phyloP scores from a whole-genome alignment of 2,797 vertebrate genomes.

The Gadopsis marmoratus region DNA sequence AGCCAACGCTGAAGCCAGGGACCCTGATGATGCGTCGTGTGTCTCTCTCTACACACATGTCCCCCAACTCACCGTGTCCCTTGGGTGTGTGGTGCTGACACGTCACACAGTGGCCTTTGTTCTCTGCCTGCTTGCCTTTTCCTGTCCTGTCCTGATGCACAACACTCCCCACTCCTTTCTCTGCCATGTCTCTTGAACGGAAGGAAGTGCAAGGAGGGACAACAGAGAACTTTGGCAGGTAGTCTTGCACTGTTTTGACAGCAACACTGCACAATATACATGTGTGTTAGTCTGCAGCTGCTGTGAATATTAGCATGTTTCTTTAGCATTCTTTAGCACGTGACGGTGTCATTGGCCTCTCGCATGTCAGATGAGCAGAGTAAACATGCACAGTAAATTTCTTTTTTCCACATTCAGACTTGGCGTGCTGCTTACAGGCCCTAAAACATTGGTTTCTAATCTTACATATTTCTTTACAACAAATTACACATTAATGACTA shows the following conservation, averaged over 20 bases:
- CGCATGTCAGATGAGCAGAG: not conserved
- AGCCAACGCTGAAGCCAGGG: constrained; percentile 40
- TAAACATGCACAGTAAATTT: not conserved
- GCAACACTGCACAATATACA: constrained; percentile 15
- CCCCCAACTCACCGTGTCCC: constrained; percentile 76
- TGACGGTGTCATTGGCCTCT: constrained; percentile 7
- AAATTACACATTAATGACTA: not conserved
- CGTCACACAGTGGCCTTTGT: constrained; percentile 74
- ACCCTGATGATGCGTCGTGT: constrained; percentile 49
- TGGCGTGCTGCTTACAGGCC: not conserved
- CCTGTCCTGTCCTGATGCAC: constrained; percentile 58
- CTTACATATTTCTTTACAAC: not conserved
- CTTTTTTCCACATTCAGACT: constrained; percentile 1
- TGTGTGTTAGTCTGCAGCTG: constrained; percentile 14
- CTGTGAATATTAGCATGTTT: constrained; percentile 20
- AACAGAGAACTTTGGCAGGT: constrained; percentile 49
- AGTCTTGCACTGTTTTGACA: constrained; percentile 29
- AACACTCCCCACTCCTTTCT: constrained; percentile 53
- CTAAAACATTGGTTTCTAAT: not conserved
- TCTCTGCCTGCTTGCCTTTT: constrained; percentile 63
- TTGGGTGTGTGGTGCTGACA: constrained; percentile 66
- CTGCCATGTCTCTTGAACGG: constrained; percentile 76
- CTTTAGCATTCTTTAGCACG: constrained; percentile 1
- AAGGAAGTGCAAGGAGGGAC: constrained; percentile 51
- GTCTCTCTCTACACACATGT: constrained; percentile 14